Evolutionary conservation across 2,888 invertebrate genomes (phyloP), one percentile per base, ranked within the genome.

Genomic region (Lacanobia wlatinum): DNA sequence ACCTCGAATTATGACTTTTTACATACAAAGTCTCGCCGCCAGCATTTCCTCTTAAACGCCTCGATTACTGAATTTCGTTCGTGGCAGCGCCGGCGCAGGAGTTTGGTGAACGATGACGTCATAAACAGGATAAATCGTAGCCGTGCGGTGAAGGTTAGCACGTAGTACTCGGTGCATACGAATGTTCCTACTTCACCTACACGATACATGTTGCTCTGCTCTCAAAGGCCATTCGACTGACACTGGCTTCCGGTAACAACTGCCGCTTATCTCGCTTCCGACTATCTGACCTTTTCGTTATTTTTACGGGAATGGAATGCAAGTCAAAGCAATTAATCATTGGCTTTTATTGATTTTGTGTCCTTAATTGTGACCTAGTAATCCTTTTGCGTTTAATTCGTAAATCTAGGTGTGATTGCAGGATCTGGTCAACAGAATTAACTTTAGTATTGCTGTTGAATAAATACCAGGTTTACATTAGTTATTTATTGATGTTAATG

Each of bases 71-170:
- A 48, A 58, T 43, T 40, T 59, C 48, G 3, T 38, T 48, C n/a
- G 14, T 9, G 12, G 28, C 18, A 7, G 16, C 38, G 56, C 23
- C 18, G 18, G 63, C 56, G 56, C 64, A 43, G 63, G 48, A 63
- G 64, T 70, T 79, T 73, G 48, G 46, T 83, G 78, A 61, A 70
- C 56, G 34, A 79, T 76, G 74, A 60, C 48, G 63, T 77, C 62
- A 80, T 78, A 28, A 82, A 71, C 79, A 87, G 87, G 87, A 87
- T 79, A 87, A 84, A 73, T 59, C n/a, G 67, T 43, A 64, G 73
- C 63, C 66, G 38, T 72, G 40, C 48, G 56, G 61, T 62, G 84
- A 84, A 85, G 86, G 86, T 76, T 76, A 83, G 48, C 66, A 66
- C 62, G 69, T 60, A 69, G 48, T 70, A 38, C n/a, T 18, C 43